These are phyloP conservation scores for Ganaspis sp. DNA, from an alignment of 1,140 invertebrate species.

Conservation along the genomic window DNA sequence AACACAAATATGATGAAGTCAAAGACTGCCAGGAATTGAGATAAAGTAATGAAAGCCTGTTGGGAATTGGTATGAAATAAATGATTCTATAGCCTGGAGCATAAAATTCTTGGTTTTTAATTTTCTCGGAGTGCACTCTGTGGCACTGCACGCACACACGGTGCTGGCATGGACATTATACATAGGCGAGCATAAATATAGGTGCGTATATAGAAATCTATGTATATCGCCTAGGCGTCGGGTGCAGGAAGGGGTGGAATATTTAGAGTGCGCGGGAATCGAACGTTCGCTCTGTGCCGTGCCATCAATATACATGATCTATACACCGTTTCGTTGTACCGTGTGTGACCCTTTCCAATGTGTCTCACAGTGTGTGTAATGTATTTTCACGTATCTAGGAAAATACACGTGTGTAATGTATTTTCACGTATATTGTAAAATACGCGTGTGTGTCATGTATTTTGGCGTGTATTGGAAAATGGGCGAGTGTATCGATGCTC, in stretches of 20 bases:
- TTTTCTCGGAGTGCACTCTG: conserved; percentile 34
- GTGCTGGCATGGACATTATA: conserved; percentile 17
- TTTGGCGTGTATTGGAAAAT: conserved; percentile 37
- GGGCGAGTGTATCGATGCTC: conserved; percentile 37
- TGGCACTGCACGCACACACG: conserved; percentile 11
- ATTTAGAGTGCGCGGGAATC: conserved; percentile 68
- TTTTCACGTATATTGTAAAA: conserved; percentile 45
- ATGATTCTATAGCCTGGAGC: neutral
- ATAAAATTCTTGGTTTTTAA: conserved; percentile 17
- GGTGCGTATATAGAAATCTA: conserved; percentile 47
- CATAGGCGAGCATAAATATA: conserved; percentile 44
- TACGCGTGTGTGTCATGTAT: too few species aligned
- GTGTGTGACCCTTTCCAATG: conserved; percentile 39
- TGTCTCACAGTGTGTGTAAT: conserved; percentile 19
- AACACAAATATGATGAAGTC: too few species aligned
- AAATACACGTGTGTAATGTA: conserved; percentile 38
- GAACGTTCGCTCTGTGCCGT: conserved; percentile 58
- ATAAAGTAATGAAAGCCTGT: too few species aligned
- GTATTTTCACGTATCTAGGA: conserved; percentile 25
- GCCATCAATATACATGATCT: conserved; percentile 71
- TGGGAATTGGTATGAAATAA: neutral
- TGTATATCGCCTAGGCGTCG: conserved; percentile 44
- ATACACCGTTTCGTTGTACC: conserved; percentile 59
- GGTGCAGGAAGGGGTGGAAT: conserved; percentile 52
- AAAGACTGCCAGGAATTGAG: too few species aligned